Evolutionary conservation across 2,113 vertebrate genomes (phyloP).

Genomic region (Motacilla tschutschensis): DNA sequence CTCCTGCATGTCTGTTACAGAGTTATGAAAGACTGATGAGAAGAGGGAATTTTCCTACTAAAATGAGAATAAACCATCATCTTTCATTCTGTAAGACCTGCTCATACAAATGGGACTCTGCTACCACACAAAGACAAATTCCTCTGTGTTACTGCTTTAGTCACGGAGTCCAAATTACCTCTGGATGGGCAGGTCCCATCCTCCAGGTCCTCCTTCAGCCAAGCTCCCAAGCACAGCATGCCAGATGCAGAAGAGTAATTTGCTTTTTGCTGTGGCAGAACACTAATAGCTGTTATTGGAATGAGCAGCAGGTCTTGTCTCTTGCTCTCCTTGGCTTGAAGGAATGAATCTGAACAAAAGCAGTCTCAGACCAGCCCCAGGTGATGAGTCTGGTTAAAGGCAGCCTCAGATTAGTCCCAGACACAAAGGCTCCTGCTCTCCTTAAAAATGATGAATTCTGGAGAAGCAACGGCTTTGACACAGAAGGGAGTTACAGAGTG

Average conservation of each 20-base stretch:
- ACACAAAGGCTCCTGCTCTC: not conserved
- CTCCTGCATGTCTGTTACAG: not conserved
- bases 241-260: not conserved
- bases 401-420: fast-evolving
- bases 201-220: not conserved
- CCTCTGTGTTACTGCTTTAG: not conserved
- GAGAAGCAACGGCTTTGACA: too few species aligned
- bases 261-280: not conserved
- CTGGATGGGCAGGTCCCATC: not conserved
- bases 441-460: not conserved
- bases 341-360: not conserved
- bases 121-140: slow-evolving; percentile 1
- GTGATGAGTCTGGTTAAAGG: not conserved
- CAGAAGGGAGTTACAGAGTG: not conserved
- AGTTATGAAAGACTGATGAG: slow-evolving; percentile 39
- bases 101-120: not conserved
- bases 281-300: not conserved
- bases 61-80: slow-evolving; percentile 35
- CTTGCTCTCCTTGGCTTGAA: not conserved
- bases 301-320: not conserved
- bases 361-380: fast-evolving
- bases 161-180: not conserved
- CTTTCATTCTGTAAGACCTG: slow-evolving; percentile 3
- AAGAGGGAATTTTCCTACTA: slow-evolving; percentile 26
- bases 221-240: not conserved